Evolutionary conservation across 2,888 invertebrate species (phyloP).

Genomic region (Portevinia maculata): DNA sequence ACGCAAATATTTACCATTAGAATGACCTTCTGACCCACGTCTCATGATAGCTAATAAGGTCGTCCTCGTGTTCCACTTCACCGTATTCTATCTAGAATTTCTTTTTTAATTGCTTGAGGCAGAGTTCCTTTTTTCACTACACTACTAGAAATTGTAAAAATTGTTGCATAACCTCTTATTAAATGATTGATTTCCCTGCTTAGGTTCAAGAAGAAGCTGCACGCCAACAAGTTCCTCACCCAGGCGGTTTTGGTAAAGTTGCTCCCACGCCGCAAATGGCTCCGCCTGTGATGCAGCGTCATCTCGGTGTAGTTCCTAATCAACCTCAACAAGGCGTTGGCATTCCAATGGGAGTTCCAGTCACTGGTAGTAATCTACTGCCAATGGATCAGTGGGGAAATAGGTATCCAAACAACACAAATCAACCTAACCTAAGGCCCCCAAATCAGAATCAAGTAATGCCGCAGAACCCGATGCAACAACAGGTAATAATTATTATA

Average conservation of each 20-base stretch:
- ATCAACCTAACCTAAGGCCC: slow-evolving; percentile 82
- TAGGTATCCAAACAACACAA: slow-evolving; percentile 83
- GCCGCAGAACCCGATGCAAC: slow-evolving; percentile 82
- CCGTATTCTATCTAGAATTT: too few species aligned
- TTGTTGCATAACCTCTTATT: too few species aligned
- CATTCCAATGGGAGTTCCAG: slow-evolving; percentile 75
- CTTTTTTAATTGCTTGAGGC: too few species aligned
- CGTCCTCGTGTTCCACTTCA: too few species aligned
- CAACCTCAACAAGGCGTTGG: slow-evolving; percentile 78
- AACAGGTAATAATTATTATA: slow-evolving; percentile 75
- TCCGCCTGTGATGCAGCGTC: slow-evolving; percentile 84
- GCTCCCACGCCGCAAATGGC: slow-evolving; percentile 84
- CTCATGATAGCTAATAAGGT: too few species aligned
- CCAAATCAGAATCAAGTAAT: slow-evolving; percentile 83
- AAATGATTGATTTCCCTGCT: slow-evolving; percentile 75
- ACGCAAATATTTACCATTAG: too few species aligned
- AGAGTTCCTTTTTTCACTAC: too few species aligned
- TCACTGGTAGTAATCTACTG: slow-evolving; percentile 83
- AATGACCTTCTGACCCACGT: too few species aligned
- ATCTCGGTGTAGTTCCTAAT: slow-evolving; percentile 79
- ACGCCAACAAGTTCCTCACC: slow-evolving; percentile 92
- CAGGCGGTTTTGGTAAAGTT: slow-evolving; percentile 89
- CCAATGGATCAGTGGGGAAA: slow-evolving; percentile 85
- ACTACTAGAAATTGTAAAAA: too few species aligned
- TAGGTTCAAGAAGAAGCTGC: slow-evolving; percentile 96